A percentile compares a stretch with the other conserved stretches of the same genome.
These are phyloP conservation scores for Epirrhoe tristata DNA, from an alignment of 2,888 invertebrate species.

Conservation along the genomic window DNA sequence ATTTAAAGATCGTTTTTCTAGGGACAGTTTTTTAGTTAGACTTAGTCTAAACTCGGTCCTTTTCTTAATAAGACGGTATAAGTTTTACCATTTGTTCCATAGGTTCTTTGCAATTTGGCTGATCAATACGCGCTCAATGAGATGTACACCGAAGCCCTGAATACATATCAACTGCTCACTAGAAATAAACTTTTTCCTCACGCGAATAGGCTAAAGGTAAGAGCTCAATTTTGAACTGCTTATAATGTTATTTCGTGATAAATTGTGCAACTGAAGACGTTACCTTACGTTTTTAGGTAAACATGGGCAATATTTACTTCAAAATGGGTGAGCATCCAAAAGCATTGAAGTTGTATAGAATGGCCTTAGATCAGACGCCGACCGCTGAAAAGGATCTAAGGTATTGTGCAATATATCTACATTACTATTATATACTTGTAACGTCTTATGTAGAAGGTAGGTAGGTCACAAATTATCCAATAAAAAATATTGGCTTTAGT, in stretches of 20 bases:
- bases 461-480: neutral
- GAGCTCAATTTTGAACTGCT: conserved; percentile 1
- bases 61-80: too few relatives aligned
- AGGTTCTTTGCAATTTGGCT: conserved; percentile 98
- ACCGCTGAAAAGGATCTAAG: conserved; percentile 96
- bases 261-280: conserved; percentile 7
- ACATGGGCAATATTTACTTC: conserved; percentile 99
- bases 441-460: neutral
- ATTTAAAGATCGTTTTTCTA: too few relatives aligned
- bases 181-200: conserved; percentile 97
- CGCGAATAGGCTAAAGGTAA: conserved; percentile 95
- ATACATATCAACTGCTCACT: conserved; percentile 97
- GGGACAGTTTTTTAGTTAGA: too few relatives aligned
- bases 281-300: conserved; percentile 74
- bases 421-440: too few relatives aligned
- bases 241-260: neutral
- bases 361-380: conserved; percentile 99
- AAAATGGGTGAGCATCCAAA: conserved; percentile 97
- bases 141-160: conserved; percentile 97
- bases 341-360: conserved; percentile 98
- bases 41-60: too few relatives aligned
- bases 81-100: conserved; percentile 43
- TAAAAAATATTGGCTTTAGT: neutral
- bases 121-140: conserved; percentile 97
- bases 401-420: conserved; percentile 64